Conservation (phyloP, 2,888 invertebrate species). For the Linyphia triangularis region DNA sequence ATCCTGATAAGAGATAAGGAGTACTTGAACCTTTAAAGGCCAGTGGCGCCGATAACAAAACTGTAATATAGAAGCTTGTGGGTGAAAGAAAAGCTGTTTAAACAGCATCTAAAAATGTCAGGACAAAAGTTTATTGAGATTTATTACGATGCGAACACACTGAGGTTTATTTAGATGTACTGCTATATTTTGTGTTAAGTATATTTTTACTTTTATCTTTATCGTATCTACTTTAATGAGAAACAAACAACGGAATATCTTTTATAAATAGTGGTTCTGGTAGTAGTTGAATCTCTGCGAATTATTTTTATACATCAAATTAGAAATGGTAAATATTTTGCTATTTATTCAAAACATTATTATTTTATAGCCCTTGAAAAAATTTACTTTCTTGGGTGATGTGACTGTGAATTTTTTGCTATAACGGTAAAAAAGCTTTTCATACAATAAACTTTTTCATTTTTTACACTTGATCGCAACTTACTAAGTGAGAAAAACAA, state of each 20-base stretch:
- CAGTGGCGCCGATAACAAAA: conserved; percentile 47
- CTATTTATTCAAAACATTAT: no score
- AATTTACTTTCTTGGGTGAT: no score
- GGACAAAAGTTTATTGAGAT: conserved; percentile 34
- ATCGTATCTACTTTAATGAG: neutral
- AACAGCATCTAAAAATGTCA: conserved; percentile 44
- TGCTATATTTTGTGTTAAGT: conserved; percentile 4
- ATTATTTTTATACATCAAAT: no score
- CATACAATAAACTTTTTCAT: no score
- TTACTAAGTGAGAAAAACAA: no score
- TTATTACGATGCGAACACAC: conserved; percentile 19
- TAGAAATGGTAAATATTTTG: no score
- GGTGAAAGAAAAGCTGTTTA: conserved; percentile 48
- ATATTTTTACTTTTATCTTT: conserved; percentile 13
- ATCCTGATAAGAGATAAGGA: conserved; percentile 21
- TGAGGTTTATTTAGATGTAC: conserved; percentile 37
- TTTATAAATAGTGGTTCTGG: no score
- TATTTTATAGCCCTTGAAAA: no score
- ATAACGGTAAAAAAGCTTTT: no score
- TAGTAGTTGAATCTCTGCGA: no score
- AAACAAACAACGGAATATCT: neutral
- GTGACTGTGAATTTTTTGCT: no score
- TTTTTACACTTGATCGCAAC: no score
- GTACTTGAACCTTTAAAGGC: conserved; percentile 39
- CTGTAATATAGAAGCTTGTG: neutral